These are phyloP conservation scores for Vulpes vulpes DNA, from an alignment of 2,113 vertebrate species.

Conservation along the genomic window DNA sequence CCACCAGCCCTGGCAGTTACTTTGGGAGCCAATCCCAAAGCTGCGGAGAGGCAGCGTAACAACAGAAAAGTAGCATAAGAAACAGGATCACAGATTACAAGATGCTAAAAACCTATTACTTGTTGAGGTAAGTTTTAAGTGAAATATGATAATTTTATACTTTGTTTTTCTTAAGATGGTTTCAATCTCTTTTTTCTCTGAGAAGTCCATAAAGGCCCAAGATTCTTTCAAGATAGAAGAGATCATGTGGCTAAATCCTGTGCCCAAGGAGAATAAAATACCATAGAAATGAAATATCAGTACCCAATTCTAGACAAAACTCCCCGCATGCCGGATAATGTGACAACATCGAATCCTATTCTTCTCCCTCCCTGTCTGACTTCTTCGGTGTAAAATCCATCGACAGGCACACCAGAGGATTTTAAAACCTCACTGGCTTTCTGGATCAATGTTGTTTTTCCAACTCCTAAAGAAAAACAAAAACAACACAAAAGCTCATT, in stretches of 20 bases:
- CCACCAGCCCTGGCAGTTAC: not conserved
- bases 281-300: conserved; percentile 14
- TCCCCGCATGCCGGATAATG: conserved; percentile 92
- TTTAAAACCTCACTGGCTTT: conserved; percentile 91
- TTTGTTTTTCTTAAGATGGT: not conserved
- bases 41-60: accelerated
- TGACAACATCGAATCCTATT: conserved; percentile 97
- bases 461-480: conserved; percentile 90
- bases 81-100: not conserved
- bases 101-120: not conserved
- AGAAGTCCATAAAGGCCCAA: not conserved
- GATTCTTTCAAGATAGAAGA: not conserved
- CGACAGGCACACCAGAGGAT: conserved; percentile 87
- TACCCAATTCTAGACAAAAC: conserved; percentile 95
- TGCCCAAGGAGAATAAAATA: not conserved
- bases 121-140: not conserved
- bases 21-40: not conserved
- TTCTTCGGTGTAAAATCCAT: conserved; percentile 99
- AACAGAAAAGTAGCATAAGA: not conserved
- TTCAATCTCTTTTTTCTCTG: not conserved
- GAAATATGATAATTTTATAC: not conserved
- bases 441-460: conserved; percentile 97
- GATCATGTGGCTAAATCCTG: not conserved
- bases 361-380: conserved; percentile 93
- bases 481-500: not conserved